Evolutionary conservation across 2,113 vertebrate genomes (phyloP), one percentile per base, ranked within the genome.

Genomic region (Ranitomeya variabilis): DNA sequence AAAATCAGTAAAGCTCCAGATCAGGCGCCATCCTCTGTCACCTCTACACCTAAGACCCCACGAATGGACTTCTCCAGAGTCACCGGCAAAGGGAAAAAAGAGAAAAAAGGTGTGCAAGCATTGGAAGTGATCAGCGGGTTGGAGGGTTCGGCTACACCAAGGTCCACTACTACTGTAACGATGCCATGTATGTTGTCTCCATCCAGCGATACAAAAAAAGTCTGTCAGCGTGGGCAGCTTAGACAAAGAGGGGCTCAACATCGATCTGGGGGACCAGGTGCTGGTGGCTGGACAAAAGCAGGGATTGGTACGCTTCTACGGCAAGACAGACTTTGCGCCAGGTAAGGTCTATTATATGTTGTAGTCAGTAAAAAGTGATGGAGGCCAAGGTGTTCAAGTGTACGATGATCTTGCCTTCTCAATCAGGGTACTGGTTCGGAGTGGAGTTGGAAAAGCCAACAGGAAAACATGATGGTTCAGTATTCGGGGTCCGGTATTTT

Each of bases 271-370:
- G 21, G 97, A 98, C 89, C 96, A 97, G 51, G 97, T 98, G 55
- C 93, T 98, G 3, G 97, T 98, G 0, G 97, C 97, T 0, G 97
- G 96, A 76, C 97, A 97, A 94, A 98, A 98, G 89, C 93, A 96
- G 55, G 97, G 97, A 18, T 90, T 93, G 1, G 94, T 97, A 6
- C 96, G 96, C 51, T 98, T 95, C 92, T 97, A 96, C 0, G 97
- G 97, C 6, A 98, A 98, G 88, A 98, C 97, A 0, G 97, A 98
- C 93, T 98, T 98, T 85, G 97, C 97, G 86, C 97, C 97, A 91
- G 97, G 97, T 97, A 37, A 12, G 79, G 60, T 14, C 31, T 16
- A 59, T 37, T 9, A 31, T 2, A 2, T 73, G 45, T 74, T 18
- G 71, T 4, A 69, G 3, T 7, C 71, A 74, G 37, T 15, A 74